Conservation (phyloP, 2,797 vertebrate genomes). For the Podargus strigoides region DNA sequence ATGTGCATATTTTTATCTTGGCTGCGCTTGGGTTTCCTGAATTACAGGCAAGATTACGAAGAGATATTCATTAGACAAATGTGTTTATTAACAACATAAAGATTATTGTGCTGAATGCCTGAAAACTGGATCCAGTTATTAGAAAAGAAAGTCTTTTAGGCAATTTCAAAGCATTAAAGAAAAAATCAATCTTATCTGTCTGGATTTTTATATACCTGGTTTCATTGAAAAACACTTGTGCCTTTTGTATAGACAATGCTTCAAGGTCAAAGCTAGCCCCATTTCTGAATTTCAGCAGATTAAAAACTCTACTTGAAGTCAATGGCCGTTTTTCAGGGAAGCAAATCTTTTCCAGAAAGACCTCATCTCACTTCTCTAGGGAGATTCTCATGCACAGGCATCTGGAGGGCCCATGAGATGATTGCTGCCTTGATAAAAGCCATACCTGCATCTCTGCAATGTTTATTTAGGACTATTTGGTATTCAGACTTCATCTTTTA, state of each 20-base stretch:
- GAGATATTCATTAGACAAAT: constrained; percentile 25
- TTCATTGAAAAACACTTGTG: neutral
- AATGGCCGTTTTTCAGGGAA: neutral
- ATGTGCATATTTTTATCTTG: constrained; percentile 33
- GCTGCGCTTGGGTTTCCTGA: neutral
- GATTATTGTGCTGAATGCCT: neutral
- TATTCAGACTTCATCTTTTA: neutral
- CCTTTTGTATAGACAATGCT: neutral
- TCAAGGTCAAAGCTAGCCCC: neutral
- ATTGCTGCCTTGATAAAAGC: neutral
- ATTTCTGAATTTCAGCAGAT: neutral
- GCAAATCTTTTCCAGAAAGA: neutral
- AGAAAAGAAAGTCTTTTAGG: neutral
- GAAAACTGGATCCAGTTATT: neutral
- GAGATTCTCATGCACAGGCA: accelerated
- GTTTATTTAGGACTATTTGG: neutral
- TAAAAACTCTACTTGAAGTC: neutral
- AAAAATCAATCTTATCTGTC: neutral
- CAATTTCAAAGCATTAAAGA: neutral
- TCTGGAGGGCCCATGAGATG: neutral
- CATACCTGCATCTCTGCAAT: neutral
- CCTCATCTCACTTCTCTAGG: accelerated
- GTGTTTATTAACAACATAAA: constrained; percentile 43
- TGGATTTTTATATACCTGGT: neutral
- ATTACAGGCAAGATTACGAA: constrained; percentile 19